Conservation (phyloP, 2,113 vertebrate genomes). For the Excalfactoria chinensis region DNA sequence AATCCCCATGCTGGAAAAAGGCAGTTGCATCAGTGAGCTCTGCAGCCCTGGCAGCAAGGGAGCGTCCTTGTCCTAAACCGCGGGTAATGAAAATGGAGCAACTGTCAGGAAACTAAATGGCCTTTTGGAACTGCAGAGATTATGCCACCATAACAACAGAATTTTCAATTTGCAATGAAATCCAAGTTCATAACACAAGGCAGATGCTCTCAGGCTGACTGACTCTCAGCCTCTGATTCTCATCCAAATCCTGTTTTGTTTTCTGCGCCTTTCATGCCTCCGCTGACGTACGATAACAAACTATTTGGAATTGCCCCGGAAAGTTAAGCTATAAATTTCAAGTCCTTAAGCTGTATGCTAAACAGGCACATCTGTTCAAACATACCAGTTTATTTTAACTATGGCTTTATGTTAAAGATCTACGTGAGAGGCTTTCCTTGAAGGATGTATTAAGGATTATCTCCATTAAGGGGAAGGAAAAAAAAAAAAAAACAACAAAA, state of each 20-base stretch:
- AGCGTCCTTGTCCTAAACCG: background rate
- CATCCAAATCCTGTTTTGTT: constrained; percentile 28
- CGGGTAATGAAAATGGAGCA: background rate
- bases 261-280: constrained; percentile 25
- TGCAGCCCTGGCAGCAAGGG: background rate
- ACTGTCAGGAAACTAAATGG: background rate
- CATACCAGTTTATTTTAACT: background rate
- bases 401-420: background rate
- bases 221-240: background rate
- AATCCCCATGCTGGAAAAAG: background rate
- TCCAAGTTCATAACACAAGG: background rate
- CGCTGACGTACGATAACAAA: background rate
- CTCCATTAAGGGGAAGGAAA: background rate
- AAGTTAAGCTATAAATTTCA: background rate
- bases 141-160: background rate
- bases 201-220: background rate
- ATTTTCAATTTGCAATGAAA: constrained; percentile 17
- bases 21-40: background rate
- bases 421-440: background rate
- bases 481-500: background rate
- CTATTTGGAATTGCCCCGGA: constrained; percentile 7
- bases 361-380: constrained; percentile 3
- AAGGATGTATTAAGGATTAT: background rate
- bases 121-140: background rate
- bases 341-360: background rate